A percentile compares a stretch with the other conserved stretches of the same genome.
Evolutionary conservation across 23 tunicate species (phyloP).

Genomic region (Pegea sp.): DNA sequence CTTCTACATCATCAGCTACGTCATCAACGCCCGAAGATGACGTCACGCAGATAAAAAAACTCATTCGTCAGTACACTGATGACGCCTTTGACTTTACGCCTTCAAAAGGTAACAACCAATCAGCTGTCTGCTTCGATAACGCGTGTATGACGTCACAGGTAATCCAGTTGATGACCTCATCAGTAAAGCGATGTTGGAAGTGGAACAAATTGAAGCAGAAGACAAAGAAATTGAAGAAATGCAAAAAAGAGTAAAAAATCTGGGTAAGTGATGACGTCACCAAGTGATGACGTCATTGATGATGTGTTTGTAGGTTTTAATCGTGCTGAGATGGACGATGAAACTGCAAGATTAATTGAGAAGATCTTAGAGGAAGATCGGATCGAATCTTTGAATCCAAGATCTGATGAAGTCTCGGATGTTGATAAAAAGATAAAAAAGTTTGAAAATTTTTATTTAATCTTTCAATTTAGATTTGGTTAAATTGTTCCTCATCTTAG

Average conservation of each 20-base stretch:
- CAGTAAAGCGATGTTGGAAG: constrained; percentile 10
- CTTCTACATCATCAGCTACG: too few species aligned
- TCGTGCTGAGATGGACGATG: constrained; percentile 29
- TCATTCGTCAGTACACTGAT: constrained; percentile 67
- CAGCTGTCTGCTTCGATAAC: too few species aligned
- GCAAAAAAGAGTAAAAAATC: constrained; percentile 10
- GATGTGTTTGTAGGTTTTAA: constrained; percentile 3
- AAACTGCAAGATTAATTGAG: constrained; percentile 18
- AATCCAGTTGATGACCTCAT: too few species aligned
- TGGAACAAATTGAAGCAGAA: constrained; percentile 6
- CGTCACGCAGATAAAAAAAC: constrained; percentile 26
- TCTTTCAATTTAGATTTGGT: too few species aligned
- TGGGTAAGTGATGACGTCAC: not conserved
- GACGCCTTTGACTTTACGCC: constrained; percentile 39
- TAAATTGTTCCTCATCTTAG: too few species aligned
- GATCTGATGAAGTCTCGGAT: too few species aligned
- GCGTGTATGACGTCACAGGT: too few species aligned
- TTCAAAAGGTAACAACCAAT: constrained; percentile 2
- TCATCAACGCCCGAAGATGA: constrained; percentile 17
- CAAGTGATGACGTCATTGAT: not conserved
- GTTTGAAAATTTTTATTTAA: too few species aligned
- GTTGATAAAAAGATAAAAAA: too few species aligned
- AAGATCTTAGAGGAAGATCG: constrained; percentile 33
- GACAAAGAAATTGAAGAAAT: constrained; percentile 38
- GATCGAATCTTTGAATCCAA: too few species aligned